Conservation (phyloP, 2,113 vertebrate species). For the Glareola pratincola region DNA sequence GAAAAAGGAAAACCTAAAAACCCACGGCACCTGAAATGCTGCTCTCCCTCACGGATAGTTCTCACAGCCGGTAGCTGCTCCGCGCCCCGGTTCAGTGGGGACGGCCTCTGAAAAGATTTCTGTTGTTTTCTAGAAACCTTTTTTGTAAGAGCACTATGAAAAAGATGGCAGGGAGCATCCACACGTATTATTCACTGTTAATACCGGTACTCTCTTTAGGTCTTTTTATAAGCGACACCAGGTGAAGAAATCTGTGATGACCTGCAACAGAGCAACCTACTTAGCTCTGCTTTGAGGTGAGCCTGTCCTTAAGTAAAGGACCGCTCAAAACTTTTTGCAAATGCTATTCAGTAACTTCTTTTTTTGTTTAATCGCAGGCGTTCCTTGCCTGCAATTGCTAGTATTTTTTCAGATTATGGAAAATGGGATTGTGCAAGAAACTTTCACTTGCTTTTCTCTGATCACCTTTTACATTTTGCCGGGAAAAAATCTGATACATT, state of each 20-base stretch:
- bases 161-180: slow-evolving; percentile 18
- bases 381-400: background rate
- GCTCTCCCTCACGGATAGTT: background rate
- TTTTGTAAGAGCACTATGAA: background rate
- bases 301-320: background rate
- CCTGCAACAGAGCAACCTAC: slow-evolving; percentile 56
- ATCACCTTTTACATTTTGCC: background rate
- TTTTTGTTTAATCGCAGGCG: background rate
- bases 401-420: background rate
- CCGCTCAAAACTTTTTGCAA: background rate
- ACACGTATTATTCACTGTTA: slow-evolving; percentile 5
- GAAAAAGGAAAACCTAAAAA: background rate
- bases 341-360: background rate
- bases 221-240: background rate
- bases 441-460: background rate
- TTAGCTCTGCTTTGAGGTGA: slow-evolving; percentile 48
- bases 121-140: slow-evolving; percentile 35
- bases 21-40: fast-evolving
- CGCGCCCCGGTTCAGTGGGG: background rate
- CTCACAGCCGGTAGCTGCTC: background rate
- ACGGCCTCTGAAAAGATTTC: background rate
- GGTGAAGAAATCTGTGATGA: slow-evolving; percentile 18
- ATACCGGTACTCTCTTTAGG: background rate
- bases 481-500: background rate
- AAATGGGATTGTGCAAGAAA: background rate